These are phyloP conservation scores for Caenorhabditis uteleia DNA, from an alignment of 2,888 invertebrate species.

Conservation along the genomic window DNA sequence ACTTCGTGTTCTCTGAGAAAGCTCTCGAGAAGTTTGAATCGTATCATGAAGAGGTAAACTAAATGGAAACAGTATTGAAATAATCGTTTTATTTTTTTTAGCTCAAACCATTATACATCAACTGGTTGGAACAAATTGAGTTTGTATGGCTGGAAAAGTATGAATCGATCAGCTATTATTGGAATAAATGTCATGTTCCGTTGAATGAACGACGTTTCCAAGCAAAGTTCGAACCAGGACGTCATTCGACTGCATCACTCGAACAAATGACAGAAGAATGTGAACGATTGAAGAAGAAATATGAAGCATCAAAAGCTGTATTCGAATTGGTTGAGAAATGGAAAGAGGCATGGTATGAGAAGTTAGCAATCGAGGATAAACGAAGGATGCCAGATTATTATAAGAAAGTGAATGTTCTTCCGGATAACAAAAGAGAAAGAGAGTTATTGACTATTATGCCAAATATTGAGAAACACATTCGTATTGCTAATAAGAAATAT, in stretches of 20 bases:
- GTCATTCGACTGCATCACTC: conserved; percentile 11
- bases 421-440: conserved; percentile 31
- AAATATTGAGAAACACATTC: conserved; percentile 15
- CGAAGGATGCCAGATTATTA: conserved; percentile 29
- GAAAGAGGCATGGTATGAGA: conserved; percentile 24
- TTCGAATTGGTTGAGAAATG: conserved; percentile 32
- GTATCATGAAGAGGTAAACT: conserved; percentile 10
- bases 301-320: conserved; percentile 12
- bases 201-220: conserved; percentile 9
- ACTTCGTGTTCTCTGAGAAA: conserved; percentile 16
- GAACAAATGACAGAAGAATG: conserved; percentile 15
- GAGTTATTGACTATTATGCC: conserved; percentile 14
- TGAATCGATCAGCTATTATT: conserved; percentile 9
- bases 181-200: conserved; percentile 28
- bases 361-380: conserved; percentile 24
- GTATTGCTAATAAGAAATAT: conserved; percentile 3
- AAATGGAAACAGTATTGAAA: not conserved
- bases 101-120: conserved; percentile 15
- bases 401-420: conserved; percentile 24
- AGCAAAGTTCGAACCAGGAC: conserved; percentile 16
- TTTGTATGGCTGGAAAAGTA: conserved; percentile 26
- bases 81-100: not conserved
- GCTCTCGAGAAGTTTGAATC: conserved; percentile 4
- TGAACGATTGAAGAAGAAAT: conserved; percentile 14
- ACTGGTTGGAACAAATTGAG: conserved; percentile 33